These are phyloP conservation scores for Pseudomyrmex dendroicus DNA, from an alignment of 1,140 invertebrate genomes.

Conservation along the genomic window DNA sequence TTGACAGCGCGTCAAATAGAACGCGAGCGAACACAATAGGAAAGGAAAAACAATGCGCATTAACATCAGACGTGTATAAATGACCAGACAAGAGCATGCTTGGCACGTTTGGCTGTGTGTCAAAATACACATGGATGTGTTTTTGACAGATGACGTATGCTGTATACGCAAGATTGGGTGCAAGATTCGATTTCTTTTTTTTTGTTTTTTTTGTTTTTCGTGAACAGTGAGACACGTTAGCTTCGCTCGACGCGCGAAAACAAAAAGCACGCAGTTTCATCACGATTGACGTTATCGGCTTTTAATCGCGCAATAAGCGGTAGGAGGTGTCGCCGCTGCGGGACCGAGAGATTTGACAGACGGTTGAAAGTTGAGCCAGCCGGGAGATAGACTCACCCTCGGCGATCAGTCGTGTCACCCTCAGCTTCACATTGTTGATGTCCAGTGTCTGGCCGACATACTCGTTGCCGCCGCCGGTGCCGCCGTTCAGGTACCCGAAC, in stretches of 20 bases:
- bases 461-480: conserved; percentile 87
- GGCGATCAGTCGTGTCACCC: conserved; percentile 95
- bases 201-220: background rate
- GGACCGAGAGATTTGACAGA: conserved; percentile 10
- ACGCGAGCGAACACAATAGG: background rate
- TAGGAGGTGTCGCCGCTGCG: conserved; percentile 10
- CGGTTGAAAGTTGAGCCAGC: background rate
- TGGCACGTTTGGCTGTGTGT: conserved; percentile 59
- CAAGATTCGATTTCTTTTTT: background rate
- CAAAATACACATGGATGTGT: conserved; percentile 63
- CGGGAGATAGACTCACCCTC: conserved; percentile 90
- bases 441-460: conserved; percentile 96
- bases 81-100: background rate
- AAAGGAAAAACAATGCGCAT: background rate
- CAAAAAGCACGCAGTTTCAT: background rate
- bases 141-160: conserved; percentile 74
- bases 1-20: background rate
- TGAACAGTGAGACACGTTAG: too few species aligned
- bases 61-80: background rate
- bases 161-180: background rate
- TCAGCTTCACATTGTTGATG: conserved; percentile 94
- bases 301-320: background rate
- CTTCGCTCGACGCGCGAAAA: background rate
- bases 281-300: background rate
- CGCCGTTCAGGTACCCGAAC: conserved; percentile 81